Evolutionary conservation across 2,113 vertebrate species (phyloP).

Genomic region (Syngnathus floridae): DNA sequence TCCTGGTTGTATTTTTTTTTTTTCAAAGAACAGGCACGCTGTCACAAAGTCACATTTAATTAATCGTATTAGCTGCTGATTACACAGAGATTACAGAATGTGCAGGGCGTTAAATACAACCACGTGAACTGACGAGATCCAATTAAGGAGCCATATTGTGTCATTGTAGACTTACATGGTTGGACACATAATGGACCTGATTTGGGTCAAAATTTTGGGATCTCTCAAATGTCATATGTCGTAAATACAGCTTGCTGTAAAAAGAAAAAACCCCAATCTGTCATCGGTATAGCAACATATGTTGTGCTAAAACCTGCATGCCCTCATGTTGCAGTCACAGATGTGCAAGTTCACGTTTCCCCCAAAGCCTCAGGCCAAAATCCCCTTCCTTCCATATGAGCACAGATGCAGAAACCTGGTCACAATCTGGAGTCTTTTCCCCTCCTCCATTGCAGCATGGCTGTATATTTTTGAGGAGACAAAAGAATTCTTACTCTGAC

Average conservation of each 20-base stretch:
- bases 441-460: neutral
- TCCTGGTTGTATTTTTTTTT: conserved; percentile 69
- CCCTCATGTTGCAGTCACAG: neutral
- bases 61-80: neutral
- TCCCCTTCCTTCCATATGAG: neutral
- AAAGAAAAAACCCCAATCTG: neutral
- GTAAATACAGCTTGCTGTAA: neutral
- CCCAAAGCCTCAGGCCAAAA: conserved; percentile 1
- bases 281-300: neutral
- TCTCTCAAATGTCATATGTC: too few relatives aligned
- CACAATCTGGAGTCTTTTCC: neutral
- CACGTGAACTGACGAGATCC: neutral
- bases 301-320: neutral
- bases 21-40: neutral
- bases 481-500: conserved; percentile 83
- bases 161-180: neutral
- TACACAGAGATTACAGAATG: neutral
- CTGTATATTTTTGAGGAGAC: neutral
- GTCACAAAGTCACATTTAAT: neutral
- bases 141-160: neutral
- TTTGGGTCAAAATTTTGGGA: too few relatives aligned
- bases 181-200: neutral
- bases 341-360: conserved; percentile 1
- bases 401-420: conserved; percentile 4
- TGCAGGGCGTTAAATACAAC: neutral